Percentiles rank a stretch among this genome's conserved stretches.
Conservation (phyloP, 2,113 vertebrate genomes). For the Okapia johnstoni region DNA sequence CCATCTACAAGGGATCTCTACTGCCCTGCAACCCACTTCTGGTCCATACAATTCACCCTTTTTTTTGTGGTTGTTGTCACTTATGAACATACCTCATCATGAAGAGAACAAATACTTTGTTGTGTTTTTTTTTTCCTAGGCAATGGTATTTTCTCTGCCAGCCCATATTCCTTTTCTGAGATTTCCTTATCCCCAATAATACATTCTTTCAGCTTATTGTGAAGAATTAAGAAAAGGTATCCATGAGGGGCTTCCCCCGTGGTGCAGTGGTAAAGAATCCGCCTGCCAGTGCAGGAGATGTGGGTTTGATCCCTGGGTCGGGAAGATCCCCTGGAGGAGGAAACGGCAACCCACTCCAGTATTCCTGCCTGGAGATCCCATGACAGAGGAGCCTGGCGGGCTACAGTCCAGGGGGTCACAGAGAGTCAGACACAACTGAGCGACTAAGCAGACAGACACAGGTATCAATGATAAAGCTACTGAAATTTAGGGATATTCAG, state of each 20-base stretch:
- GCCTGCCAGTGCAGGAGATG: background rate
- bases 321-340: background rate
- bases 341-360: background rate
- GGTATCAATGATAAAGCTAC: background rate
- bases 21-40: background rate
- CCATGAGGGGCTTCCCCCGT: background rate
- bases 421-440: background rate
- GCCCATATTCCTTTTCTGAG: background rate
- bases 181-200: background rate
- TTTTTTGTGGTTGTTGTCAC: background rate
- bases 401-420: background rate
- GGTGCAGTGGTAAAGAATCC: background rate
- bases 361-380: background rate
- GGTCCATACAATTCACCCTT: background rate
- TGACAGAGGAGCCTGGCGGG: background rate
- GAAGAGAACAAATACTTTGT: background rate
- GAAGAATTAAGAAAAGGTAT: background rate
- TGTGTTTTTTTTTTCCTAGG: background rate
- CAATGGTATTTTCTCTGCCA: background rate
- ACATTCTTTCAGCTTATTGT: background rate
- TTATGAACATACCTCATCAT: background rate
- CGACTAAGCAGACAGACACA: background rate
- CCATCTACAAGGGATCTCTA: background rate
- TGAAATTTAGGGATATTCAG: background rate
- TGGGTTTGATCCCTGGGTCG: accelerated